Evolutionary conservation across 2,888 invertebrate genomes (phyloP), one percentile per base, ranked within the genome.

Genomic region (Thereva unica): DNA sequence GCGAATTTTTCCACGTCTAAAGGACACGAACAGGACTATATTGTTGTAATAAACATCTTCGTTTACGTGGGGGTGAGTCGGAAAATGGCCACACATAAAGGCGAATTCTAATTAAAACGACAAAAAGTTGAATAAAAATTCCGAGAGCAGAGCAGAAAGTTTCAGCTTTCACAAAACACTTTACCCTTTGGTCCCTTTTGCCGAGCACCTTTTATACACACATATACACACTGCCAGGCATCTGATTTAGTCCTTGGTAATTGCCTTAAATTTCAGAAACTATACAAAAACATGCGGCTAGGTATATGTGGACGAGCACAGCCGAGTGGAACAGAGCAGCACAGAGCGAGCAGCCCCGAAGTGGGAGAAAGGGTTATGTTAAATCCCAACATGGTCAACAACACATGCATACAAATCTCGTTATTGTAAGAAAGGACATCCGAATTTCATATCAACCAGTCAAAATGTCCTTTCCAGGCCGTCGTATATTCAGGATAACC

Each of bases 401-500:
- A 50, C 50, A 61, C 61, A 61, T 61, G 61, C 61, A 61, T 61
- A 61, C 61, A 61, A 61, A 61, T 61, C 50, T 50, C 49, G 61
- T 61, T 61, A 61, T 50, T 50, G 61, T 50, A 23, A 61, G 61
- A 67, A 69, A 69, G 69, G 69, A 69, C 69, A 69, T 65, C 64
- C 65, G 67, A 69, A 67, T 65, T 69, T 64, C 69, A 69, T 69
- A 67, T 67, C 61, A 69, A 69, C 69, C 69, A 69, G 69, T 69
- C 69, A 69, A 69, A 69, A 69, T 69, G 69, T 69, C 69, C 69
- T 64, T 69, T 64, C 50, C 50, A 61, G 61, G 50, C 61, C 61
- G 50, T 50, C 49, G 41, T 61, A 47, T 63, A 40, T 64, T 47
- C 52, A 42, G 66, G 68, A 67, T 68, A 66, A 64, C 66, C 61